These are phyloP conservation scores for Formicarius rufipectus DNA, from an alignment of 2,113 vertebrate genomes.

Conservation along the genomic window DNA sequence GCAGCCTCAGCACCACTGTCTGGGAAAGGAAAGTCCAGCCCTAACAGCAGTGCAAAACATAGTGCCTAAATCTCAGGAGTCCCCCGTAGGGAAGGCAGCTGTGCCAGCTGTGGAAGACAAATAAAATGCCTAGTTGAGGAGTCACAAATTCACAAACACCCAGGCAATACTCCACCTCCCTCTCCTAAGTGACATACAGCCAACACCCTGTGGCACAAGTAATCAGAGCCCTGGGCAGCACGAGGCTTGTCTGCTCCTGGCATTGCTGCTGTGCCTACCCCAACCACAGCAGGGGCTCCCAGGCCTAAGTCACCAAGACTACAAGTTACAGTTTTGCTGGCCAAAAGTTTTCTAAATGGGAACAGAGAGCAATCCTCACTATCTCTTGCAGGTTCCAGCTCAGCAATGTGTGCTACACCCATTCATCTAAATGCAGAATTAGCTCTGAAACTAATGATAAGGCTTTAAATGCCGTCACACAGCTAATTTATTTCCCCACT, in stretches of 20 bases:
- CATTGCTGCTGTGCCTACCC: background rate
- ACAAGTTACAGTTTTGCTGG: background rate
- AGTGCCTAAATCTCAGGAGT: background rate
- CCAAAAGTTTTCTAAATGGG: background rate
- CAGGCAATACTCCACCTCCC: background rate
- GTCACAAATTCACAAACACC: background rate
- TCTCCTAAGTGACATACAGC: background rate
- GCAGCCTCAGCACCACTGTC: background rate
- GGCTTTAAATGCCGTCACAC: constrained; percentile 27
- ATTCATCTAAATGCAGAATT: constrained; percentile 58
- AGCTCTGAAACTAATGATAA: constrained; percentile 40
- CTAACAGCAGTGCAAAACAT: background rate
- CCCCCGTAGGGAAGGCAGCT: background rate
- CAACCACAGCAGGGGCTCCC: background rate
- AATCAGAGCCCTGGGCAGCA: background rate
- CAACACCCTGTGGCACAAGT: background rate
- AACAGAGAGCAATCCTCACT: background rate
- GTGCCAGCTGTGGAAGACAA: background rate
- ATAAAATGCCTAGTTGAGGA: background rate
- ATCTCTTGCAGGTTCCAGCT: background rate
- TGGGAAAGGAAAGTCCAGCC: background rate
- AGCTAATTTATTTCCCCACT: constrained; percentile 33
- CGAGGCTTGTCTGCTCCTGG: background rate
- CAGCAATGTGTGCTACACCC: background rate
- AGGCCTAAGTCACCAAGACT: background rate